Conservation (phyloP, 2,888 invertebrate genomes). For the Ctenicera cuprea region DNA sequence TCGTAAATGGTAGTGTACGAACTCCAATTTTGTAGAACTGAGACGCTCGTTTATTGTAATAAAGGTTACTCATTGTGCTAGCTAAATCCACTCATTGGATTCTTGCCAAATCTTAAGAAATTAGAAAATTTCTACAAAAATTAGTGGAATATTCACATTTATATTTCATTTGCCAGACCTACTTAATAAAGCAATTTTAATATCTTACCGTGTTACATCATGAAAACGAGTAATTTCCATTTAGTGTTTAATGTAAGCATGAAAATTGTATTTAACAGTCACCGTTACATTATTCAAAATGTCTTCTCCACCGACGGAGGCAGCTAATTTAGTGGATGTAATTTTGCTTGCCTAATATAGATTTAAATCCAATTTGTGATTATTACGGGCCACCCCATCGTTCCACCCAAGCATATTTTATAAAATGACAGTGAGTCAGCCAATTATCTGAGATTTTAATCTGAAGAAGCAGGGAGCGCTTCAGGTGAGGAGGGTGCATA, state of each 20-base stretch:
- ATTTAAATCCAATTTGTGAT: constrained; percentile 40
- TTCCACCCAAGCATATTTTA: constrained; percentile 28
- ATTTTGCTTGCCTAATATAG: constrained; percentile 29
- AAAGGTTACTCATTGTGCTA: background rate
- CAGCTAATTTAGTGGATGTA: constrained; percentile 34
- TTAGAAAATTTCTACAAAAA: background rate
- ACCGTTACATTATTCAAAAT: background rate
- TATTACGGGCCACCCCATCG: constrained; percentile 24
- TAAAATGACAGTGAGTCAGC: constrained; percentile 32
- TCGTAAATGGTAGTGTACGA: background rate
- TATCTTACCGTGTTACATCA: too few relatives aligned
- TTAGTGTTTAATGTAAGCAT: too few relatives aligned
- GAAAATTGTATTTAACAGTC: too few relatives aligned
- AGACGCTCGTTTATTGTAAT: background rate
- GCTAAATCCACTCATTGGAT: background rate
- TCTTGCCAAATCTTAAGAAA: background rate
- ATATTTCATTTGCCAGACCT: too few relatives aligned
- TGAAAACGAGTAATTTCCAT: too few relatives aligned
- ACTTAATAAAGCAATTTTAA: too few relatives aligned
- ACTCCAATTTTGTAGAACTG: background rate
- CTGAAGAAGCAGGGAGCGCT: constrained; percentile 15
- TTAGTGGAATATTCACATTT: too few relatives aligned
- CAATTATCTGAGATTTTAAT: constrained; percentile 34
- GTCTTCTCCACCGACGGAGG: background rate
- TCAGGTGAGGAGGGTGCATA: constrained; percentile 21